These are phyloP conservation scores for Campylorhamphus procurvoides DNA, from an alignment of 2,113 vertebrate genomes.

Conservation along the genomic window DNA sequence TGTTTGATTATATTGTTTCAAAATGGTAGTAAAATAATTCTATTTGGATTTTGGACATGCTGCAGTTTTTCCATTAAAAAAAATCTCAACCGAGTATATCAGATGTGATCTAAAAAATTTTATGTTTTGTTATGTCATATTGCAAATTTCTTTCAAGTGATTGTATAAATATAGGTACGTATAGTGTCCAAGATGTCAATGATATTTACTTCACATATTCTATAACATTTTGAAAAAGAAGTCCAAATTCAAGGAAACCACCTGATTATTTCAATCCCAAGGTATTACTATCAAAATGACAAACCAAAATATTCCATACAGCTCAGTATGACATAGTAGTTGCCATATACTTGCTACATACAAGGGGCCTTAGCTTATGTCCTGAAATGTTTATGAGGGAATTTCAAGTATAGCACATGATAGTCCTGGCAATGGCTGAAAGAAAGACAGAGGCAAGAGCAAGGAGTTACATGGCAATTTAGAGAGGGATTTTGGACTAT, in stretches of 20 bases:
- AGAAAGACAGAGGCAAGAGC: background rate
- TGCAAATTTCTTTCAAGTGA: background rate
- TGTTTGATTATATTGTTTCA: background rate
- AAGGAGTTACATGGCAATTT: background rate
- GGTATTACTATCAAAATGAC: background rate
- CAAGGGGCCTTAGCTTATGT: background rate
- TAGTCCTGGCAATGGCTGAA: accelerated
- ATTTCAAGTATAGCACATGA: background rate
- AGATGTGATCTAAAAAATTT: background rate
- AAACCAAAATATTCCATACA: background rate
- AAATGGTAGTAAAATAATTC: background rate
- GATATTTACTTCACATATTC: background rate
- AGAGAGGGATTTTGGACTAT: background rate
- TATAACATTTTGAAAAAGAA: background rate
- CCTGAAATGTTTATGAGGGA: background rate
- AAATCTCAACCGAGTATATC: background rate
- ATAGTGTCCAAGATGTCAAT: background rate
- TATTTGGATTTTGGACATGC: background rate
- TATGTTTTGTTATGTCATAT: background rate
- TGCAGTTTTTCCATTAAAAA: background rate
- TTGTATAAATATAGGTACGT: background rate
- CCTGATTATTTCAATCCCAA: background rate
- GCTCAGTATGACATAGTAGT: background rate
- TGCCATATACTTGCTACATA: background rate
- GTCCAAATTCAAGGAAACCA: background rate